Conservation (phyloP, 2,888 invertebrate genomes). For the Netelia inedita region DNA sequence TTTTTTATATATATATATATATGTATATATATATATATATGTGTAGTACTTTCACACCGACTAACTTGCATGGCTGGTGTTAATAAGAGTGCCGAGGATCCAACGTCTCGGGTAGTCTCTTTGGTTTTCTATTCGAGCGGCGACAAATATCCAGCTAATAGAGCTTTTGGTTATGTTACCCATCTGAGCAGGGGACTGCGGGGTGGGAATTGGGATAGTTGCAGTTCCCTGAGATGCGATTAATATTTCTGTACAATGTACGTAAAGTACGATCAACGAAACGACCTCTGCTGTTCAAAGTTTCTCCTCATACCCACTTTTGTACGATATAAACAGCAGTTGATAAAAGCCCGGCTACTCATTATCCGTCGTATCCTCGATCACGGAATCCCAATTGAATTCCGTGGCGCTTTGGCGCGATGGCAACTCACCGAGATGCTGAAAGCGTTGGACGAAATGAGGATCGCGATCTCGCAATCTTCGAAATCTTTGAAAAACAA, state of each 20-base stretch:
- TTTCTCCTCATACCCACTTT: slow-evolving; percentile 5
- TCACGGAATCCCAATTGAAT: slow-evolving; percentile 95
- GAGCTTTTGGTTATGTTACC: slow-evolving; percentile 72
- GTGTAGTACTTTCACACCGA: slow-evolving; percentile 66
- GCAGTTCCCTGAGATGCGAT: slow-evolving; percentile 71
- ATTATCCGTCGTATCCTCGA: slow-evolving; percentile 88
- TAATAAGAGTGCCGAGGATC: slow-evolving; percentile 72
- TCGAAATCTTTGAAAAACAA: slow-evolving; percentile 94
- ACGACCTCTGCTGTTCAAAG: neutral
- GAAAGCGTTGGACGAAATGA: slow-evolving; percentile 93
- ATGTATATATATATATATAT: slow-evolving; percentile 39
- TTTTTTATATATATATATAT: slow-evolving; percentile 27
- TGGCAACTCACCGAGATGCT: slow-evolving; percentile 93
- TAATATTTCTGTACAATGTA: slow-evolving; percentile 50
- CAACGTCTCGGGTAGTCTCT: slow-evolving; percentile 76
- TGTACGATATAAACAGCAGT: neutral
- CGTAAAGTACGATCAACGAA: slow-evolving; percentile 13
- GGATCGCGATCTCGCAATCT: slow-evolving; percentile 92
- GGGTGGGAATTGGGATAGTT: slow-evolving; percentile 29
- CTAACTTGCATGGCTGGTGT: slow-evolving; percentile 71
- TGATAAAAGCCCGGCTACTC: slow-evolving; percentile 74
- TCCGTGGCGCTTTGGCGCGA: slow-evolving; percentile 92
- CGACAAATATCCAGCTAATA: slow-evolving; percentile 68
- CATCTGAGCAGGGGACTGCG: slow-evolving; percentile 64
- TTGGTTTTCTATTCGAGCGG: slow-evolving; percentile 74